Evolutionary conservation across 1,140 invertebrate species (phyloP).

Genomic region (Frieseomelitta varia): DNA sequence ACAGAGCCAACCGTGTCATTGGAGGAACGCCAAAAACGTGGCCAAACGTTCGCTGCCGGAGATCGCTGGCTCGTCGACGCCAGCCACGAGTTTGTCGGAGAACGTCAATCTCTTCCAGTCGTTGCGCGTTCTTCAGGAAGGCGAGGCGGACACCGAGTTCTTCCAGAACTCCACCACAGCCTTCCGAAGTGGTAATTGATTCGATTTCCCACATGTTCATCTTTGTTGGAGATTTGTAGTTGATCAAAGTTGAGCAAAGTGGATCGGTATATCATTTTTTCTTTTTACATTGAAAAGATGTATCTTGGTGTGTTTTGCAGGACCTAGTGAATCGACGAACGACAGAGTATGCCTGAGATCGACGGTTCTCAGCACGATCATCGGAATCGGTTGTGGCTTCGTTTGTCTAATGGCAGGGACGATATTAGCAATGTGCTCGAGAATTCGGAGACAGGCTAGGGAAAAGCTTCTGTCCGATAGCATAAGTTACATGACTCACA

Average conservation of each 20-base stretch:
- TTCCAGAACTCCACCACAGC: conserved; percentile 77
- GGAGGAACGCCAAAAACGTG: conserved; percentile 93
- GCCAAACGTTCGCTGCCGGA: conserved; percentile 84
- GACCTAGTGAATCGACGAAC: conserved; percentile 69
- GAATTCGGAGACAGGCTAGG: conserved; percentile 84
- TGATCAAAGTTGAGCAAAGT: too few species aligned
- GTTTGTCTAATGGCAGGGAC: conserved; percentile 87
- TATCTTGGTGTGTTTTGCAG: neutral
- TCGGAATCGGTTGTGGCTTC: conserved; percentile 86
- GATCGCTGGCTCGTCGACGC: conserved; percentile 78
- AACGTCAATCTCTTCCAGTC: conserved; percentile 95
- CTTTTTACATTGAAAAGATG: neutral
- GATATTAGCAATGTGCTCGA: conserved; percentile 87
- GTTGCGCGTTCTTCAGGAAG: conserved; percentile 92
- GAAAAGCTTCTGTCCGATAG: conserved; percentile 83
- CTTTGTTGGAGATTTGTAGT: too few species aligned
- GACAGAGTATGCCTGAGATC: conserved; percentile 89
- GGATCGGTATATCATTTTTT: neutral
- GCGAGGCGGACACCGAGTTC: conserved; percentile 87
- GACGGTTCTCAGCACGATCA: conserved; percentile 88
- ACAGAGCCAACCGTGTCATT: conserved; percentile 95
- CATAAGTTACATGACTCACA: conserved; percentile 88
- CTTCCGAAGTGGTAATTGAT: conserved; percentile 71
- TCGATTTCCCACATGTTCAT: too few species aligned
- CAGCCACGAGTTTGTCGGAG: conserved; percentile 86